These are phyloP conservation scores for Prunella himalayana DNA, from an alignment of 2,113 vertebrate genomes.

Conservation along the genomic window DNA sequence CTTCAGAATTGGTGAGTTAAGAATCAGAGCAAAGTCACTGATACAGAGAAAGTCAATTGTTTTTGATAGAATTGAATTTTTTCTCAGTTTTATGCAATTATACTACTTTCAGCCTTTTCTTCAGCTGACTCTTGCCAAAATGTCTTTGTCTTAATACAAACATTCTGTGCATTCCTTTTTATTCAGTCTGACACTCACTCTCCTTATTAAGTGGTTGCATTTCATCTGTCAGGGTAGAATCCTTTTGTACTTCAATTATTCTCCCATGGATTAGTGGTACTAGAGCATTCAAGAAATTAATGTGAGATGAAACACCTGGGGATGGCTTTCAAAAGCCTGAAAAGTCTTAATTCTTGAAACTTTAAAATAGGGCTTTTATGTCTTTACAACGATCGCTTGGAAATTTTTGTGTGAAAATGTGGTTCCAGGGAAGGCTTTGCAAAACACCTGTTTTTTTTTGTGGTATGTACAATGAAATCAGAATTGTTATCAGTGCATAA, in stretches of 20 bases:
- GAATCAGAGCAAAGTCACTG: not conserved
- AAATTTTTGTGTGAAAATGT: not conserved
- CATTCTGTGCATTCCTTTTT: not conserved
- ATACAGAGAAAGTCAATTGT: not conserved
- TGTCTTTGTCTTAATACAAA: not conserved
- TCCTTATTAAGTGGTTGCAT: not conserved
- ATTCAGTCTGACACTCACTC: not conserved
- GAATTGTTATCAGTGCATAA: not conserved
- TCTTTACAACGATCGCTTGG: not conserved
- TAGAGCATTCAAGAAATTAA: not conserved
- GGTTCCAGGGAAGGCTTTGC: not conserved
- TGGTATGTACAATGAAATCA: not conserved
- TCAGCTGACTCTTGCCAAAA: not conserved
- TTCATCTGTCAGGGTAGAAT: not conserved
- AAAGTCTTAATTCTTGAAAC: not conserved
- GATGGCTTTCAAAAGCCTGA: not conserved
- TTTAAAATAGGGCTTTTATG: not conserved
- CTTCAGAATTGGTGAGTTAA: not conserved
- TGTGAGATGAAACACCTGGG: not conserved
- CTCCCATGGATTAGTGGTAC: not conserved
- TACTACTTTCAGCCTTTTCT: not conserved
- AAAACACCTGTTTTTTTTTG: not conserved
- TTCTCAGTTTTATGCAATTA: not conserved
- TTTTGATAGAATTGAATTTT: not conserved
- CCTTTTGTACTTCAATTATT: not conserved